Evolutionary conservation across 2,888 invertebrate genomes (phyloP), one percentile per base, ranked within the genome.

Genomic region (Leptura quadrifasciata): DNA sequence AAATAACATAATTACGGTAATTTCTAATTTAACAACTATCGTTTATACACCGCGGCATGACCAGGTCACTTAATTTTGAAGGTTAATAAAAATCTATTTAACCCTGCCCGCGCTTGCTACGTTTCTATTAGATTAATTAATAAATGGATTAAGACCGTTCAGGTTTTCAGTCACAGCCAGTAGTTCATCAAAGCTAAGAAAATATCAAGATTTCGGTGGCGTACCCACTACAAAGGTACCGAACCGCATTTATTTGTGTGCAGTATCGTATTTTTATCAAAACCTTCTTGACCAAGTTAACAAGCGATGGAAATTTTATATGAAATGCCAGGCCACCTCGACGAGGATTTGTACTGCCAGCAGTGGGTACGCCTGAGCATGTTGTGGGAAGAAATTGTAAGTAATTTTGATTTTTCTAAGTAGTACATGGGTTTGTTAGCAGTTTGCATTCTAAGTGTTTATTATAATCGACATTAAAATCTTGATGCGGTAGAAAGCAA

Each of bases 301-400:
- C 18, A 72, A 24, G 8, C 9, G 27, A 78, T 79, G 79, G 79
- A 79, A 15, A 21, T 72, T 47, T 55, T 78, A n/a, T 60, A 76
- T 71, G 88, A 88, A 83, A 85, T 88, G 86, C 88, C 88, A 9
- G 88, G 88, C 52, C 84, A 84, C 78, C 83, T 88, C 64, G 85
- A 86, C 71, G 83, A 80, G 61, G 87, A 87, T 73, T 86, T 85
- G 58, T 88, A 87, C 75, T 76, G 84, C 18, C 84, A 86, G 70
- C 84, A 85, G 72, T 88, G 88, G 87, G 87, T 87, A 70, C 81
- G 86, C 75, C 82, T 88, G 72, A 87, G 86, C 72, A 85, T 86
- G 85, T 78, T 88, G 35, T 88, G 87, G 87, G 86, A 87, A 79
- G 84, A 85, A 76, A 76, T 79, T 70, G 85, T 85, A 82, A 83